phyloP scores from a whole-genome alignment of 1,140 invertebrate species.

The Aphis gossypii region DNA sequence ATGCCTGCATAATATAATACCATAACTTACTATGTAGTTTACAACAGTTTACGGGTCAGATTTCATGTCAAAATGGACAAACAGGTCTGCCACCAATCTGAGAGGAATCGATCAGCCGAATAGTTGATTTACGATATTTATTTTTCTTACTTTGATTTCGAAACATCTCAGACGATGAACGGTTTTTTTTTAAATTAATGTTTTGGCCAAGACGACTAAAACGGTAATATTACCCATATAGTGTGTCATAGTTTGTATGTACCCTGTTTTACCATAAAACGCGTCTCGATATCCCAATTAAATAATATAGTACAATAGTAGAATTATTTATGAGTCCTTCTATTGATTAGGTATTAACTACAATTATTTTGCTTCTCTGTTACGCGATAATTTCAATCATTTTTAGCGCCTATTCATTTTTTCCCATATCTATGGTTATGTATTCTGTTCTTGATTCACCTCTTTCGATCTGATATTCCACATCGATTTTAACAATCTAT shows the following conservation, averaged over 20 bases:
- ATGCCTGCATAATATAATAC: neutral
- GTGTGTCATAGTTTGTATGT: neutral
- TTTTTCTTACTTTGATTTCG: neutral
- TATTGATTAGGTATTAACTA: too few species aligned
- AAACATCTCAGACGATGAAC: neutral
- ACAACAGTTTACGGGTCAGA: neutral
- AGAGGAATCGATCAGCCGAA: neutral
- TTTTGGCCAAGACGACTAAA: neutral
- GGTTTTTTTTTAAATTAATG: neutral
- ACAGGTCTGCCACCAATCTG: neutral
- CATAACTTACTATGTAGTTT: neutral
- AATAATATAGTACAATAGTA: too few species aligned
- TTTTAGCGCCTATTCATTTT: too few species aligned
- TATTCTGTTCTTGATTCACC: too few species aligned
- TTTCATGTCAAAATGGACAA: neutral
- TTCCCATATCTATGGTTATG: too few species aligned
- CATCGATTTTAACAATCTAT: neutral
- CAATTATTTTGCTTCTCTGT: too few species aligned
- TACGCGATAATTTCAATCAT: too few species aligned
- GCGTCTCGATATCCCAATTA: neutral
- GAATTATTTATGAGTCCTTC: too few species aligned
- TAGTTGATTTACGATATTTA: neutral
- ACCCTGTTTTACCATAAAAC: too few species aligned
- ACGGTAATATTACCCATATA: too few species aligned
- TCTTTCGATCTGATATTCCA: too few species aligned